Conservation (phyloP, 2,888 invertebrate genomes). For the Hemaris fuciformis region DNA sequence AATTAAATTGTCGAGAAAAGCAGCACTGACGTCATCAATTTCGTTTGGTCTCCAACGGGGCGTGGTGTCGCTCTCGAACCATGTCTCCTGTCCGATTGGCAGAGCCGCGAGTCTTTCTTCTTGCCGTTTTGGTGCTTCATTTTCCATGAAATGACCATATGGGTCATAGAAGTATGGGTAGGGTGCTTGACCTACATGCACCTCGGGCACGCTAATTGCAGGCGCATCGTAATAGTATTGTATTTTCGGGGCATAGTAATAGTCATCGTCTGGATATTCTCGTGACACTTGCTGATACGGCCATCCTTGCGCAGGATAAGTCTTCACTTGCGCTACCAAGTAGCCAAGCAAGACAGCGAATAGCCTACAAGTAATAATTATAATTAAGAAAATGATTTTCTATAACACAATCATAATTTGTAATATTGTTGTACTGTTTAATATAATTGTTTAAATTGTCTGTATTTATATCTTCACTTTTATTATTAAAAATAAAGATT, state of each 20-base stretch:
- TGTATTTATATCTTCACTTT: no score
- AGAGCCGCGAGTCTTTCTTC: conserved; percentile 83
- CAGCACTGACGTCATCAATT: conserved; percentile 81
- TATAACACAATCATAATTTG: not conserved
- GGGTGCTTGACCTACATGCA: conserved; percentile 66
- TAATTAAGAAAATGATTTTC: not conserved
- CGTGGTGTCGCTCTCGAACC: conserved; percentile 81
- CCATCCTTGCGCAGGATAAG: conserved; percentile 71
- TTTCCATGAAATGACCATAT: conserved; percentile 74
- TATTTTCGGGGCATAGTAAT: conserved; percentile 78
- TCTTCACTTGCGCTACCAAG: conserved; percentile 68
- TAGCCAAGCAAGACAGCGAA: conserved; percentile 71
- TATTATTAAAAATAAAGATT: no score
- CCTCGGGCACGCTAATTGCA: conserved; percentile 61
- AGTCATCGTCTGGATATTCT: conserved; percentile 80
- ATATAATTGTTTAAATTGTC: not conserved
- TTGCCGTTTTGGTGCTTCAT: conserved; percentile 83
- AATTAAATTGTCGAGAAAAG: conserved; percentile 85
- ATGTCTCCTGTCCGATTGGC: conserved; percentile 85
- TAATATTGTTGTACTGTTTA: not conserved
- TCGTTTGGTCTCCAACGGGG: conserved; percentile 69
- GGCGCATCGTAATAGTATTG: conserved; percentile 72
- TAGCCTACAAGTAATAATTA: conserved; percentile 48
- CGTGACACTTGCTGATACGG: conserved; percentile 76
- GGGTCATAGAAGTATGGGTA: conserved; percentile 72